phyloP scores from a whole-genome alignment of 1,140 invertebrate species.

The Drosophila mojavensis region DNA sequence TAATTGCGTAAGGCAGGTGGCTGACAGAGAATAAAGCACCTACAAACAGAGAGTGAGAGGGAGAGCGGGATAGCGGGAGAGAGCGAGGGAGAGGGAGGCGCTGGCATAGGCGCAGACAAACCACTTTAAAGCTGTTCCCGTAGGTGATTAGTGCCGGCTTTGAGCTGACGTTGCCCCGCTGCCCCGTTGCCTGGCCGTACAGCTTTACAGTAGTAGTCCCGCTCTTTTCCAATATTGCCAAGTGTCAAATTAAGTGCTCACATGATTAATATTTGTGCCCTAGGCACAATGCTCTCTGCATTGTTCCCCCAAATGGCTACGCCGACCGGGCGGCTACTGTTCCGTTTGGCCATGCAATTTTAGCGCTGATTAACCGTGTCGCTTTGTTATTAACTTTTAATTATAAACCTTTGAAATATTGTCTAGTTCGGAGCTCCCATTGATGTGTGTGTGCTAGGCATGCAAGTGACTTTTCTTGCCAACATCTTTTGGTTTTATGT shows the following conservation, averaged over 20 bases:
- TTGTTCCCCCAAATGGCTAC: slow-evolving; percentile 43
- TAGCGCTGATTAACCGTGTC: slow-evolving; percentile 75
- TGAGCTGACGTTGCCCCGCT: slow-evolving; percentile 15
- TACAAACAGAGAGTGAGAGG: slow-evolving; percentile 27
- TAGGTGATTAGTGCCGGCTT: slow-evolving; percentile 74
- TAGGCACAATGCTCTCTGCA: slow-evolving; percentile 11
- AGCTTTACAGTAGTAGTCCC: slow-evolving; percentile 25
- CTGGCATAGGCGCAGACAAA: slow-evolving; percentile 42
- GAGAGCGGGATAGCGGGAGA: background rate
- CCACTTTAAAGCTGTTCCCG: slow-evolving; percentile 79
- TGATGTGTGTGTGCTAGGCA: slow-evolving; percentile 36
- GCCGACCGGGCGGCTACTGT: slow-evolving; percentile 2
- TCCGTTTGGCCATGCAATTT: slow-evolving; percentile 62
- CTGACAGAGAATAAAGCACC: slow-evolving; percentile 72
- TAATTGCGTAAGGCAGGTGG: slow-evolving; percentile 82
- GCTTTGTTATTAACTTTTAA: slow-evolving; percentile 76
- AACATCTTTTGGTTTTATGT: slow-evolving; percentile 31
- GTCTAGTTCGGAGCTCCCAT: slow-evolving; percentile 52
- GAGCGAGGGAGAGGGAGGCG: background rate
- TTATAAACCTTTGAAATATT: slow-evolving; percentile 60
- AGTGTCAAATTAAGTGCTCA: slow-evolving; percentile 81
- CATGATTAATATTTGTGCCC: slow-evolving; percentile 74
- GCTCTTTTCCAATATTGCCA: slow-evolving; percentile 78
- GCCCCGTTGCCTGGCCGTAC: slow-evolving; percentile 4
- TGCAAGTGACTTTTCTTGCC: no score